These are phyloP conservation scores for Dendrolimus pini DNA, from an alignment of 2,888 invertebrate genomes.

Conservation along the genomic window DNA sequence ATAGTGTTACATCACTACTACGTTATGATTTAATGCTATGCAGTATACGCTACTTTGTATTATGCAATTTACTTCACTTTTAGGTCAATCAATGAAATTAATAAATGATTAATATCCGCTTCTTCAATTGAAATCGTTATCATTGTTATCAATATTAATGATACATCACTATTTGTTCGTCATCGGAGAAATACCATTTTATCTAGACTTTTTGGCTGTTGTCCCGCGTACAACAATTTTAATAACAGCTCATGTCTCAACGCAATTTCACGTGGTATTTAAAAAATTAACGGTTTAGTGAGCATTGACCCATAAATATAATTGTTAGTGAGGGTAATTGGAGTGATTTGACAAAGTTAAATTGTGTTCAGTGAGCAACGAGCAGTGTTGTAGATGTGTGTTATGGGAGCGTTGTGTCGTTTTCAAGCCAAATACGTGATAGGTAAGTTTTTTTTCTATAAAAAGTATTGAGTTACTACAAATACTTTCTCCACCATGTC, in stretches of 20 bases:
- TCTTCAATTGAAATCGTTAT: not conserved
- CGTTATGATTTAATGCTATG: too few species aligned
- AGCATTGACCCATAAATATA: not conserved
- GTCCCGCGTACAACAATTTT: not conserved
- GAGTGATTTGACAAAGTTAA: not conserved
- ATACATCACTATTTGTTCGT: not conserved
- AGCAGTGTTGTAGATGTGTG: conserved; percentile 43
- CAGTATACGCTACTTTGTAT: not conserved
- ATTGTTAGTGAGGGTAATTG: not conserved
- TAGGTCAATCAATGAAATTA: not conserved
- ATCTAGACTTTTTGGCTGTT: not conserved
- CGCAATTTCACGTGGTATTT: not conserved
- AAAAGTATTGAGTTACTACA: too few species aligned
- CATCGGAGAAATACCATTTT: not conserved
- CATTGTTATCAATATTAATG: not conserved
- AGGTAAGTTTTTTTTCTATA: conserved; percentile 36
- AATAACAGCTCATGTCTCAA: not conserved
- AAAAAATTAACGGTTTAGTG: not conserved
- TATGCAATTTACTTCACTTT: not conserved
- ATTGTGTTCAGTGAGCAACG: not conserved
- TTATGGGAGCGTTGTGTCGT: conserved; percentile 66
- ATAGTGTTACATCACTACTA: not conserved
- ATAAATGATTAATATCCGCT: not conserved
- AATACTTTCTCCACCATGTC: too few species aligned
- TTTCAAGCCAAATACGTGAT: conserved; percentile 67